Evolutionary conservation across 2,888 invertebrate genomes (phyloP), one percentile per base, ranked within the genome.

Genomic region (Galerucella nymphaeae): DNA sequence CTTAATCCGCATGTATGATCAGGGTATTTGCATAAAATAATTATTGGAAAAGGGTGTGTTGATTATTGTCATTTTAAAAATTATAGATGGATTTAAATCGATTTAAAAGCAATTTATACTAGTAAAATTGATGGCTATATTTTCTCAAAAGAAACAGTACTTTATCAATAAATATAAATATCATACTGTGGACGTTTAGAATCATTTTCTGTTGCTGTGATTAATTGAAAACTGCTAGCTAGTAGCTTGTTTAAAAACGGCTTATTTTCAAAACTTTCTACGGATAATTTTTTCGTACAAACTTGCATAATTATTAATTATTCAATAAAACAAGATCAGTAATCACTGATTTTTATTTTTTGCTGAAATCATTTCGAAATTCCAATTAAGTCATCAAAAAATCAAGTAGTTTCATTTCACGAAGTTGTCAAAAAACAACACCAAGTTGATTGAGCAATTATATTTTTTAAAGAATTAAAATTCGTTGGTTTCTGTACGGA

Each of bases 41-140:
- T 72, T 72, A 71, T 64, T 55, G 70, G 63, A 66, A 67, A 73
- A 53, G 68, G 75, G 75, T 67, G 76, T 74, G 76, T 76, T 77
- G 73, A 69, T 77, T 75, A 69, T 73, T 71, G 75, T 72, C 70
- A 71, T 73, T 76, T 71, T 61, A 75, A 77, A 78, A 78, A 77
- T 70, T 73, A 67, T 76, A 78, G 72, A 72, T 75, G 76, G 61
- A 72, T 73, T 75, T 75, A 76, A 76, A 76, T 76, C 76, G 72
- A 76, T 77, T 76, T 72, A 67, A 70, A 73, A 72, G 71, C 72
- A 77, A 78, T 77, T 77, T 76, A 74, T 69, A 73, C 75, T 57
- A 45, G 70, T 61, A 71, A 71, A 75, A 76, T 75, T 77, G 73
- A 74, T 63, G 53, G 70, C 63, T 63, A 59, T 74, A 75, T 63